These are phyloP conservation scores for Gastrophysa polygoni DNA, from an alignment of 2,888 invertebrate genomes.

Conservation along the genomic window DNA sequence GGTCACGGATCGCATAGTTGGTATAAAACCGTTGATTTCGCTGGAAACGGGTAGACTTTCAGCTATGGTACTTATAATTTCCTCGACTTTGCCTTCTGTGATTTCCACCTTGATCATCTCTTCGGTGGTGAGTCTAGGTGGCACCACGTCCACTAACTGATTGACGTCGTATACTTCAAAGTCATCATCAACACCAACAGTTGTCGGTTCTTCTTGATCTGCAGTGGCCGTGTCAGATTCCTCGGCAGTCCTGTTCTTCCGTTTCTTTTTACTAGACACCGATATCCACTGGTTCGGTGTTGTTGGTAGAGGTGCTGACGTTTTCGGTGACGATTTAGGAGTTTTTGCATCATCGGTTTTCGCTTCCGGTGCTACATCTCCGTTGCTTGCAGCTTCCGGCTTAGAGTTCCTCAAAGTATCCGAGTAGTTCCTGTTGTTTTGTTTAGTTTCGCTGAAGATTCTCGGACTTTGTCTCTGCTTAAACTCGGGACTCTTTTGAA, in stretches of 20 bases:
- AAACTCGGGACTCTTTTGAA: slow-evolving; percentile 17
- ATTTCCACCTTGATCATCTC: slow-evolving; percentile 26
- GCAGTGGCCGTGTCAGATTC: slow-evolving; percentile 35
- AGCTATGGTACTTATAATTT: slow-evolving; percentile 37
- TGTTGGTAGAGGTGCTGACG: not conserved
- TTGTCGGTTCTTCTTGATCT: slow-evolving; percentile 24
- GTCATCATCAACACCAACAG: slow-evolving; percentile 38
- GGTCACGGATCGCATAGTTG: slow-evolving; percentile 34
- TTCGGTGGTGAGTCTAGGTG: slow-evolving; percentile 30
- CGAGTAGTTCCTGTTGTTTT: slow-evolving; percentile 30
- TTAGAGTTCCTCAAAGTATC: slow-evolving; percentile 26
- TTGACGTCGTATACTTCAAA: slow-evolving; percentile 50
- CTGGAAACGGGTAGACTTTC: slow-evolving; percentile 24
- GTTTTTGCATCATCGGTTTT: slow-evolving; percentile 11
- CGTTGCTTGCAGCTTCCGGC: not conserved
- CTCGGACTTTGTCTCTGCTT: slow-evolving; percentile 16
- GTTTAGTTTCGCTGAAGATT: slow-evolving; percentile 18
- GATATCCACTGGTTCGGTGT: slow-evolving; percentile 53
- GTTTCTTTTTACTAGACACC: slow-evolving; percentile 55
- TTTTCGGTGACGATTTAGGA: slow-evolving; percentile 1
- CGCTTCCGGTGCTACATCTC: not conserved
- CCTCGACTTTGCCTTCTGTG: slow-evolving; percentile 29
- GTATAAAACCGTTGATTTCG: slow-evolving; percentile 15
- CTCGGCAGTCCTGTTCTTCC: slow-evolving; percentile 50
- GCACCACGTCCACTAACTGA: slow-evolving; percentile 46